Evolutionary conservation across 2,888 invertebrate species (phyloP).

Genomic region (Drosophila yooni): DNA sequence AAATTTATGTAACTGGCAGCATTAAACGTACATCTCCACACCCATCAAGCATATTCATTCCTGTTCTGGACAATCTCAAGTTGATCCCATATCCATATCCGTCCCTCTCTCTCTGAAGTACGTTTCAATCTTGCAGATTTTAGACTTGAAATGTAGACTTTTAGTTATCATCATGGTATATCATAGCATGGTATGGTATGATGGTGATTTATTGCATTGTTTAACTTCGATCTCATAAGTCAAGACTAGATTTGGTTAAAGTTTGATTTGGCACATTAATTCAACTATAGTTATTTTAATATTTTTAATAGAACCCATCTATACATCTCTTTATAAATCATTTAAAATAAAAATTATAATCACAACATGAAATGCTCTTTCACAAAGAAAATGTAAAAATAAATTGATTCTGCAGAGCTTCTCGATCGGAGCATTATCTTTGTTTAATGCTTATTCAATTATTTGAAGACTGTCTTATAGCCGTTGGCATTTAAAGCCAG

Average conservation of each 20-base stretch:
- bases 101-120: background rate
- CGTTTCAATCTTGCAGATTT: background rate
- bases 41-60: background rate
- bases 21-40: background rate
- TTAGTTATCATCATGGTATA: background rate
- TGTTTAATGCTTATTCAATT: background rate
- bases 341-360: no score
- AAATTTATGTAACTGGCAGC: slow-evolving; percentile 1
- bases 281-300: background rate
- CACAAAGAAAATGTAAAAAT: background rate
- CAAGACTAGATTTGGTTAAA: background rate
- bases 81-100: background rate
- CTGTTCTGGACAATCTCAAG: background rate
- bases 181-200: background rate
- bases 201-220: background rate
- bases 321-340: background rate
- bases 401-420: background rate
- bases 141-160: background rate
- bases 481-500: background rate
- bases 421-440: background rate
- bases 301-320: no score
- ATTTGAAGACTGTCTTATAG: background rate
- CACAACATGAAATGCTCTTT: background rate
- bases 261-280: background rate
- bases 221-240: background rate